Percentiles rank a stretch among this genome's conserved stretches.
Conservation (phyloP, 1,140 invertebrate genomes). For the Drosophila nigromelanica region DNA sequence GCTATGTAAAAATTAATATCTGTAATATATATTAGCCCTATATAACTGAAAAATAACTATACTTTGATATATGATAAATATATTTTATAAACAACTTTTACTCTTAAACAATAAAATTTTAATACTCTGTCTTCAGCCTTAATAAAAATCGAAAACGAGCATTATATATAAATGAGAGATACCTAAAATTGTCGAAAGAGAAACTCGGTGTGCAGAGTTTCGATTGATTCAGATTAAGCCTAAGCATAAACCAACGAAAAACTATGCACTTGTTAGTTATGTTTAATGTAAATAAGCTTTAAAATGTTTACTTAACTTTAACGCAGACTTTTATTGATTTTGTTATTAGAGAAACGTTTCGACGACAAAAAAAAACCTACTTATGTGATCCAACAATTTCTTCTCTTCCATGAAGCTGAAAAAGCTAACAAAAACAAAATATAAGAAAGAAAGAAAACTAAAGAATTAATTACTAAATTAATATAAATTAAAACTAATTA, state of each 20-base stretch:
- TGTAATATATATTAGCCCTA: constrained; percentile 72
- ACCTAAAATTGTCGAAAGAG: constrained; percentile 41
- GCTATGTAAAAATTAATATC: constrained; percentile 64
- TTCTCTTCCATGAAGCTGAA: constrained; percentile 82
- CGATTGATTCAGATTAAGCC: constrained; percentile 31
- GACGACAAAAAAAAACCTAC: constrained; percentile 49
- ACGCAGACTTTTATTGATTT: constrained; percentile 55
- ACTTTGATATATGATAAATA: constrained; percentile 79
- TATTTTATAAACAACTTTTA: constrained; percentile 82
- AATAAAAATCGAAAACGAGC: constrained; percentile 42
- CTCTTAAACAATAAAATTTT: constrained; percentile 74
- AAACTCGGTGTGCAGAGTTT: not conserved
- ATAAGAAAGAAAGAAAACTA: constrained; percentile 31
- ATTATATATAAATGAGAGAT: constrained; percentile 12
- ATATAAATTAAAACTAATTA: constrained; percentile 66
- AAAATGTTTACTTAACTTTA: constrained; percentile 61
- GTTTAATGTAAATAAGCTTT: constrained; percentile 77
- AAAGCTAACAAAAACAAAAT: not conserved
- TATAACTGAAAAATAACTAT: constrained; percentile 56
- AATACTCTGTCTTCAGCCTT: constrained; percentile 82
- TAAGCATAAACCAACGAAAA: constrained; percentile 58
- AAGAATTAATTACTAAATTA: constrained; percentile 59
- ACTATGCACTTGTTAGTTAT: constrained; percentile 67
- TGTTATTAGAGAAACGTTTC: constrained; percentile 55
- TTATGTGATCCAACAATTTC: constrained; percentile 83